Evolutionary conservation across 2,888 invertebrate genomes (phyloP).

Genomic region (Plagiodera versicolora): DNA sequence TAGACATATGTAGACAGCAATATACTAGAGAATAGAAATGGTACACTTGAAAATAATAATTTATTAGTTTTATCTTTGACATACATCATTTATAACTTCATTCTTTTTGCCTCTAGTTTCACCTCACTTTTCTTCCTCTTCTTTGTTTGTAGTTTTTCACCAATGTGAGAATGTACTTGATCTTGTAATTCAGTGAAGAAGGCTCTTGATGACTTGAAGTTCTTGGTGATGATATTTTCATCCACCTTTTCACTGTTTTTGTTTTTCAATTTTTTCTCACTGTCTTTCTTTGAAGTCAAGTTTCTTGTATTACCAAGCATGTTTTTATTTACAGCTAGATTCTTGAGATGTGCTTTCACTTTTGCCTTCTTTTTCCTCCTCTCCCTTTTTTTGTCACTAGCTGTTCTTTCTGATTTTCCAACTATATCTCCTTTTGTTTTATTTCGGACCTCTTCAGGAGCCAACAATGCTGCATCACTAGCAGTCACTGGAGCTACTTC

Average conservation of each 20-base stretch:
- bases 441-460: conserved; percentile 87
- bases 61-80: too few relatives aligned
- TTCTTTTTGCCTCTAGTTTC: conserved; percentile 17
- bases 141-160: conserved; percentile 52
- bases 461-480: conserved; percentile 81
- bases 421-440: conserved; percentile 60
- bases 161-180: conserved; percentile 62
- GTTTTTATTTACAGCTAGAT: conserved; percentile 53
- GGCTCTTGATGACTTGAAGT: conserved; percentile 73
- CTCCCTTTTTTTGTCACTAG: conserved; percentile 87
- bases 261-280: conserved; percentile 65
- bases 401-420: conserved; percentile 70
- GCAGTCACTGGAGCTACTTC: conserved; percentile 92
- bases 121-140: conserved; percentile 25
- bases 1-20: too few relatives aligned
- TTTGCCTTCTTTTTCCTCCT: conserved; percentile 83
- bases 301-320: conserved; percentile 26
- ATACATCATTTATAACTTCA: conserved; percentile 18
- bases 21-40: too few relatives aligned
- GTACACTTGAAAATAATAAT: too few relatives aligned
- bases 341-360: conserved; percentile 61
- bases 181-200: conserved; percentile 89
- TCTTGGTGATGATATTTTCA: conserved; percentile 55
- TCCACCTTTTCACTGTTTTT: conserved; percentile 64
- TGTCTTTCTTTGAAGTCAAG: conserved; percentile 62